These are phyloP conservation scores for Bettongia penicillata DNA, from an alignment of 2,113 vertebrate species.

Conservation along the genomic window DNA sequence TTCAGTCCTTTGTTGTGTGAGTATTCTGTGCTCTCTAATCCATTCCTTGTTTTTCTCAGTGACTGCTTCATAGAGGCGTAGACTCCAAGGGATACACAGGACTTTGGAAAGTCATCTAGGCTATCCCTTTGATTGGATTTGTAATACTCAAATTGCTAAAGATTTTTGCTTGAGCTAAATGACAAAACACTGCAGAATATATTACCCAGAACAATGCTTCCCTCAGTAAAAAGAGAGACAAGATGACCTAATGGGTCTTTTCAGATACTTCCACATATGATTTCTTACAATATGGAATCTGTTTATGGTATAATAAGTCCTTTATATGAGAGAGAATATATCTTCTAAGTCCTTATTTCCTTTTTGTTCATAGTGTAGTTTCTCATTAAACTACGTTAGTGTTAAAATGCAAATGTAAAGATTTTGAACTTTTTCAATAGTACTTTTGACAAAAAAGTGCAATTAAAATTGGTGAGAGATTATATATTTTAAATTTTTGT, in stretches of 20 bases:
- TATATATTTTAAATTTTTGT: slow-evolving; percentile 19
- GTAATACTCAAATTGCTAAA: slow-evolving; percentile 54
- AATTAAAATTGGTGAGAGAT: slow-evolving; percentile 20
- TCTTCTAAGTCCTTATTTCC: slow-evolving; percentile 54
- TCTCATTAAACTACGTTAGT: slow-evolving; percentile 56
- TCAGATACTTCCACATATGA: slow-evolving; percentile 59
- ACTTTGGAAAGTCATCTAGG: slow-evolving; percentile 65
- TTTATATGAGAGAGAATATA: slow-evolving; percentile 74
- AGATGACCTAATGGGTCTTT: slow-evolving; percentile 71
- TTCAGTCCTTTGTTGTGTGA: not conserved
- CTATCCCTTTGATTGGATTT: slow-evolving; percentile 72
- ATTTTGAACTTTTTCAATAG: not conserved
- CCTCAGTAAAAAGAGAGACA: slow-evolving; percentile 63
- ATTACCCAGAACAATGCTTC: slow-evolving; percentile 69
- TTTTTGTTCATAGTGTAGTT: slow-evolving; percentile 52
- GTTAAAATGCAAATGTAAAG: slow-evolving; percentile 45
- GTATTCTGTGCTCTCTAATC: slow-evolving; percentile 37
- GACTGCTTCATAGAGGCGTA: slow-evolving; percentile 48
- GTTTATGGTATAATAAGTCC: slow-evolving; percentile 69
- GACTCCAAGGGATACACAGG: slow-evolving; percentile 53
- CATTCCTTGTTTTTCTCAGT: slow-evolving; percentile 35
- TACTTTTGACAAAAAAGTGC: slow-evolving; percentile 35
- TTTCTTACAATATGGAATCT: slow-evolving; percentile 75
- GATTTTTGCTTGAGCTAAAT: slow-evolving; percentile 63
- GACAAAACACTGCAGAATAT: slow-evolving; percentile 54